Conservation (phyloP, 2,888 invertebrate species). For the Agonopterix subpropinquella region DNA sequence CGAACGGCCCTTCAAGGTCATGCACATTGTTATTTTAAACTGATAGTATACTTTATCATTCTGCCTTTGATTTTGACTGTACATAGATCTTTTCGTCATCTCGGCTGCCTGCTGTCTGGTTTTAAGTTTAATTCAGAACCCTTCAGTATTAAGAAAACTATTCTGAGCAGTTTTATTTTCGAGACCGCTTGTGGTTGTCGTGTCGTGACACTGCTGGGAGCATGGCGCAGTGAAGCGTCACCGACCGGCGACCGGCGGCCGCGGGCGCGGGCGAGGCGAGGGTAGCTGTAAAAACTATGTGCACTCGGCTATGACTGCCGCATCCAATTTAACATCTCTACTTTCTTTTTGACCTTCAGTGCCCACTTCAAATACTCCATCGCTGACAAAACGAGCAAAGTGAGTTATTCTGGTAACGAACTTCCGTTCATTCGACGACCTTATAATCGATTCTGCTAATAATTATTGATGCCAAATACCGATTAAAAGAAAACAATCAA, state of each 20-base stretch:
- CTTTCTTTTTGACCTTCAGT: slow-evolving; percentile 3
- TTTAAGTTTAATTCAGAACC: slow-evolving; percentile 1
- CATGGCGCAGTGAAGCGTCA: slow-evolving; percentile 44
- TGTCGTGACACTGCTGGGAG: slow-evolving; percentile 47
- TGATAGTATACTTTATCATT: too few species aligned
- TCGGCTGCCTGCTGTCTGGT: too few species aligned
- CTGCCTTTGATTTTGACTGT: too few species aligned
- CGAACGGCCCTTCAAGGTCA: too few species aligned
- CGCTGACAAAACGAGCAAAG: too few species aligned
- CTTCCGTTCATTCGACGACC: slow-evolving; percentile 1
- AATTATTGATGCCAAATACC: slow-evolving; percentile 14
- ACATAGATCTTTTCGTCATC: too few species aligned
- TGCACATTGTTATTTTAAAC: too few species aligned
- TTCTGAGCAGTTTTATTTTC: slow-evolving; percentile 8
- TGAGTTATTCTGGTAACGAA: background rate
- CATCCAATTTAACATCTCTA: slow-evolving; percentile 15
- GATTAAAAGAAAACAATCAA: slow-evolving; percentile 46
- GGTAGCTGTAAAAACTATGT: slow-evolving; percentile 57
- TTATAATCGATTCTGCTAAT: slow-evolving; percentile 4
- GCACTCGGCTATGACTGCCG: slow-evolving; percentile 46
- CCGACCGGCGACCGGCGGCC: too few species aligned
- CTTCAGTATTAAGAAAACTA: slow-evolving; percentile 11
- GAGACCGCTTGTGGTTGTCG: slow-evolving; percentile 42
- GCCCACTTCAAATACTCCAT: background rate
- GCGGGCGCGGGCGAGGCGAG: slow-evolving; percentile 12